These are phyloP conservation scores for Habropoda laboriosa DNA, from an alignment of 1,140 invertebrate genomes.

Conservation along the genomic window DNA sequence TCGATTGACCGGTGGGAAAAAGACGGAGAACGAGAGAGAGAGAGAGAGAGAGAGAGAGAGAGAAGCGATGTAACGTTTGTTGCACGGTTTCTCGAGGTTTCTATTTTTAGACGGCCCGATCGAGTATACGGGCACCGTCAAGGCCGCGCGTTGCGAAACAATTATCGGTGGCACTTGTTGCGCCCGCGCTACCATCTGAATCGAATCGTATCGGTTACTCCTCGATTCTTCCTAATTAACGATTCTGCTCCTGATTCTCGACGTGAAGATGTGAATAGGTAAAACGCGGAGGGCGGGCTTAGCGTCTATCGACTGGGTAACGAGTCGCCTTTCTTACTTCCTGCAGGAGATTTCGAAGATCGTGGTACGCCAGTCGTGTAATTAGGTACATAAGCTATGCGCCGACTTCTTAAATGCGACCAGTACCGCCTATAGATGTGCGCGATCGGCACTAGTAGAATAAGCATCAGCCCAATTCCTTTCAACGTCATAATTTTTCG, in stretches of 20 bases:
- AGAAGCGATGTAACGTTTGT: slow-evolving; percentile 64
- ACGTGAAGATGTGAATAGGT: too few relatives aligned
- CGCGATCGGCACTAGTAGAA: slow-evolving; percentile 82
- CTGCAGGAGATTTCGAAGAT: background rate
- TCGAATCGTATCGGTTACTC: background rate
- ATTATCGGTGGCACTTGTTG: slow-evolving; percentile 57
- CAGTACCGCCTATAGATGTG: slow-evolving; percentile 85
- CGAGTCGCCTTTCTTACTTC: background rate
- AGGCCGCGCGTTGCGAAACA: slow-evolving; percentile 73
- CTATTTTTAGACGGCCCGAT: slow-evolving; percentile 69
- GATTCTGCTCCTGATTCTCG: too few relatives aligned
- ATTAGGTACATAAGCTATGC: slow-evolving; percentile 42
- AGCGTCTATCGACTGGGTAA: background rate
- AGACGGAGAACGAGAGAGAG: background rate
- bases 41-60: background rate
- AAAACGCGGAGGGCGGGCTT: background rate
- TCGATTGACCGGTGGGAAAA: slow-evolving; percentile 31
- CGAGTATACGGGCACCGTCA: slow-evolving; percentile 67
- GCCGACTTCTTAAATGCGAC: slow-evolving; percentile 35
- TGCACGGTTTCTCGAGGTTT: slow-evolving; percentile 51
- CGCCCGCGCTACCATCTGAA: slow-evolving; percentile 22
- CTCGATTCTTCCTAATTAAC: slow-evolving; percentile 1
- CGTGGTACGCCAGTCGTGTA: background rate
- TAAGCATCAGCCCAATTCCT: slow-evolving; percentile 84
- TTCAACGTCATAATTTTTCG: slow-evolving; percentile 93